A percentile compares a stretch with the other conserved stretches of the same genome.
Evolutionary conservation across 2,888 invertebrate species (phyloP).

Genomic region (Limnephilus marmoratus): DNA sequence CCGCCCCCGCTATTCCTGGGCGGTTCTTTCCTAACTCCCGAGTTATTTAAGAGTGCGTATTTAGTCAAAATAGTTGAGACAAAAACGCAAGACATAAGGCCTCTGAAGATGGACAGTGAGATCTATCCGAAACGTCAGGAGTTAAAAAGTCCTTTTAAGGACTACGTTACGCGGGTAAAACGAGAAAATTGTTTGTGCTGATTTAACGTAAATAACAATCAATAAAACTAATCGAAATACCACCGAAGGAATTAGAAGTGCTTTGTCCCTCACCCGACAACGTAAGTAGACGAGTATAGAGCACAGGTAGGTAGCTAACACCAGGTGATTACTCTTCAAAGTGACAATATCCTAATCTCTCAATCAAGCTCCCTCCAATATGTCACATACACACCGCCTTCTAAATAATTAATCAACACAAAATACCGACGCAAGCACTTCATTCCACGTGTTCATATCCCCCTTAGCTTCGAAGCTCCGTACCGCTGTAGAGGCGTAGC

Average conservation of each 20-base stretch:
- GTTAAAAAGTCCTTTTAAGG: too few species aligned
- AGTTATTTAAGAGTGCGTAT: background rate
- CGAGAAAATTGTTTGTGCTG: background rate
- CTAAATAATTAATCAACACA: conserved; percentile 45
- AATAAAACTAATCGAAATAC: background rate
- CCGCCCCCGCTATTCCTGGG: background rate
- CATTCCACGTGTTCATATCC: background rate
- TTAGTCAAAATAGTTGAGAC: background rate
- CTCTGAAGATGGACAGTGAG: too few species aligned
- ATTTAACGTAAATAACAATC: conserved; percentile 7
- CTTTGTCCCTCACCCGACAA: background rate
- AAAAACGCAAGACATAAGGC: too few species aligned
- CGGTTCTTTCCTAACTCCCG: background rate
- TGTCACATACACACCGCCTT: conserved; percentile 38
- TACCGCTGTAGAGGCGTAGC: background rate
- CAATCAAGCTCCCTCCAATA: conserved; percentile 36
- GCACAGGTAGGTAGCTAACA: background rate
- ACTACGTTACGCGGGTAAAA: background rate
- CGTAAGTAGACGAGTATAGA: background rate
- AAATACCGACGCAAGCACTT: conserved; percentile 18
- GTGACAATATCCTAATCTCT: conserved; percentile 48
- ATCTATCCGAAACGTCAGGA: too few species aligned
- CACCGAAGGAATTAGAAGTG: background rate
- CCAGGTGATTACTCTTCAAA: conserved; percentile 44
- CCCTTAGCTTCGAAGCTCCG: background rate